phyloP scores from a whole-genome alignment of 2,888 invertebrate species.

The Pachliopta kotzebuea region DNA sequence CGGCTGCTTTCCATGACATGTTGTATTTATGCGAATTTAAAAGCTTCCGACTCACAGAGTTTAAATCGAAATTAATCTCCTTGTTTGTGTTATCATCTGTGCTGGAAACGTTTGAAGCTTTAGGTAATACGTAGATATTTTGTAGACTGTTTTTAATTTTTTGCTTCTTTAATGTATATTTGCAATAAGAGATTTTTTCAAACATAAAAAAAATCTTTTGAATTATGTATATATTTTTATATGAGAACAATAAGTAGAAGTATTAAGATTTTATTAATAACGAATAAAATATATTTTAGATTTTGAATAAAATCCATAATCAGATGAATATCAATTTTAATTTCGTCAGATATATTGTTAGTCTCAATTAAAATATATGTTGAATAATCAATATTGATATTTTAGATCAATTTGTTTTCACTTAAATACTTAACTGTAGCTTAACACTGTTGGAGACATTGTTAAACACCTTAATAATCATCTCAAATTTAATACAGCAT shows the following conservation, averaged over 20 bases:
- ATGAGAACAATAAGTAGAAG: no score
- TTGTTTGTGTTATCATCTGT: slow-evolving; percentile 56
- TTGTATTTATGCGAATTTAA: slow-evolving; percentile 76
- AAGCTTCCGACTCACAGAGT: slow-evolving; percentile 65
- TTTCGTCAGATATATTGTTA: no score
- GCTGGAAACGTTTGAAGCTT: slow-evolving; percentile 40
- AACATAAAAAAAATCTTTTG: no score
- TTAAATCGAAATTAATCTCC: slow-evolving; percentile 69
- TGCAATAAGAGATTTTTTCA: no score
- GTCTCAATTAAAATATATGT: neutral
- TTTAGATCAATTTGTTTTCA: slow-evolving; percentile 18
- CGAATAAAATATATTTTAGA: no score
- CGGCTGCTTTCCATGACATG: slow-evolving; percentile 62
- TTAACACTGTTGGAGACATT: slow-evolving; percentile 42
- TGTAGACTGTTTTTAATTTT: no score
- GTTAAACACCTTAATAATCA: slow-evolving; percentile 75
- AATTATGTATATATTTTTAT: no score
- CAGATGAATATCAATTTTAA: neutral
- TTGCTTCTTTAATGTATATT: no score
- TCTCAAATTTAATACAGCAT: slow-evolving; percentile 70
- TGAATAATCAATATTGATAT: no score
- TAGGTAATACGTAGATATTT: neutral
- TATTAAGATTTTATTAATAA: no score
- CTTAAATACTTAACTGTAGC: slow-evolving; percentile 19
- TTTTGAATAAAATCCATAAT: no score